phyloP scores from a whole-genome alignment of 1,140 invertebrate species.

The Carposina sasakii region DNA sequence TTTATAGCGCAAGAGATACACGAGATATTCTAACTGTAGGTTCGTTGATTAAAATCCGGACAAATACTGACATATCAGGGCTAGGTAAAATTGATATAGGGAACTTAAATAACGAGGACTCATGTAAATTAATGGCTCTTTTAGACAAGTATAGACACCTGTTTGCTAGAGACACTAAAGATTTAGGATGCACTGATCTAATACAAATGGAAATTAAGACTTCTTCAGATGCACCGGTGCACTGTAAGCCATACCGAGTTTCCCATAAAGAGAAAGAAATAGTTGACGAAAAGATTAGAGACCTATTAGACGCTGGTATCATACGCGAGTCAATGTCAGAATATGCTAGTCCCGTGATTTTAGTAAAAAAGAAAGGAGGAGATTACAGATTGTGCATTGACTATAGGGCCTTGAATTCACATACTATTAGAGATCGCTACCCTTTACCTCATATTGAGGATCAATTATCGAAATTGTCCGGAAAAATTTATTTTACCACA shows the following conservation, averaged over 20 bases:
- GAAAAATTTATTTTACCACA: slow-evolving; percentile 28
- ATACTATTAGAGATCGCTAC: slow-evolving; percentile 53
- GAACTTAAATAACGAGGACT: background rate
- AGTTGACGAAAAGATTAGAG: slow-evolving; percentile 18
- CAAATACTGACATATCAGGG: background rate
- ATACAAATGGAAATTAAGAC: slow-evolving; percentile 21
- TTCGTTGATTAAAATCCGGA: background rate
- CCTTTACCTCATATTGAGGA: slow-evolving; percentile 70
- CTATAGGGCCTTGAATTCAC: slow-evolving; percentile 59
- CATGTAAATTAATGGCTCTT: background rate
- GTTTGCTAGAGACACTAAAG: slow-evolving; percentile 17
- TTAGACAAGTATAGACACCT: slow-evolving; percentile 12
- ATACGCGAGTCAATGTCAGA: slow-evolving; percentile 21
- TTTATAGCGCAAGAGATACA: background rate
- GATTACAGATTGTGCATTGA: slow-evolving; percentile 36
- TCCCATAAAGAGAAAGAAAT: slow-evolving; percentile 24
- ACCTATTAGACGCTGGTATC: slow-evolving; percentile 11
- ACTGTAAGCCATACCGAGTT: slow-evolving; percentile 24
- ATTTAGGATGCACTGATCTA: slow-evolving; percentile 23
- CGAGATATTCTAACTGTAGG: background rate
- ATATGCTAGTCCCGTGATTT: slow-evolving; percentile 25
- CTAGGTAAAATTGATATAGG: slow-evolving; percentile 2
- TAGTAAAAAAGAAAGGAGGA: slow-evolving; percentile 27
- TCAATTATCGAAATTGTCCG: slow-evolving; percentile 39
- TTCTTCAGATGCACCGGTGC: slow-evolving; percentile 18